phyloP scores from a whole-genome alignment of 2,888 invertebrate genomes.

The Hetaerina titia region DNA sequence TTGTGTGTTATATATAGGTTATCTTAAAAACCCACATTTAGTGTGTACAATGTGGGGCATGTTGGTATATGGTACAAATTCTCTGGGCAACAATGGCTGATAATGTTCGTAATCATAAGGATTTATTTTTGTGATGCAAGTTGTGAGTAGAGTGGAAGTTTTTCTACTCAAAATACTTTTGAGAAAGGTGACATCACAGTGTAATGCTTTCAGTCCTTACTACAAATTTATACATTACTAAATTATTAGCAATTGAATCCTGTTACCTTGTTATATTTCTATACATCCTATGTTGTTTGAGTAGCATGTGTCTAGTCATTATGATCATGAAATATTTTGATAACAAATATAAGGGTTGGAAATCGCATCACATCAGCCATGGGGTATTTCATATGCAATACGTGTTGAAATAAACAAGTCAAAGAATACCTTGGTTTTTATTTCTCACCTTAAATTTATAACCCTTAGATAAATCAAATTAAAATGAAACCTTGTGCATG shows the following conservation, averaged over 20 bases:
- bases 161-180: slow-evolving; percentile 24
- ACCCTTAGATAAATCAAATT: neutral
- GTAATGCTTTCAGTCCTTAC: neutral
- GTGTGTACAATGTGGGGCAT: neutral
- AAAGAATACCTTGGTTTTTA: neutral
- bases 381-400: slow-evolving; percentile 35
- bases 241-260: neutral
- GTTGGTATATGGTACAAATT: slow-evolving; percentile 21
- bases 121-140: neutral
- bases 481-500: no score
- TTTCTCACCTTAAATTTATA: neutral
- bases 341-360: neutral
- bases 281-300: neutral
- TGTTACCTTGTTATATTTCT: neutral
- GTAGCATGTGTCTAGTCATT: slow-evolving; percentile 34
- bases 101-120: neutral
- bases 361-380: neutral
- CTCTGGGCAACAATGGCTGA: neutral
- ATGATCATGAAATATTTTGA: neutral
- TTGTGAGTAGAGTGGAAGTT: neutral
- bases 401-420: slow-evolving; percentile 32
- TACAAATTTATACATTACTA: neutral
- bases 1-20: neutral
- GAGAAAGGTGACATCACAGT: neutral
- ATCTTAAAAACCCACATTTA: neutral